Base-by-base conservation (phyloP, 2,113 vertebrate species). In the Galeopterus variegatus region DNA sequence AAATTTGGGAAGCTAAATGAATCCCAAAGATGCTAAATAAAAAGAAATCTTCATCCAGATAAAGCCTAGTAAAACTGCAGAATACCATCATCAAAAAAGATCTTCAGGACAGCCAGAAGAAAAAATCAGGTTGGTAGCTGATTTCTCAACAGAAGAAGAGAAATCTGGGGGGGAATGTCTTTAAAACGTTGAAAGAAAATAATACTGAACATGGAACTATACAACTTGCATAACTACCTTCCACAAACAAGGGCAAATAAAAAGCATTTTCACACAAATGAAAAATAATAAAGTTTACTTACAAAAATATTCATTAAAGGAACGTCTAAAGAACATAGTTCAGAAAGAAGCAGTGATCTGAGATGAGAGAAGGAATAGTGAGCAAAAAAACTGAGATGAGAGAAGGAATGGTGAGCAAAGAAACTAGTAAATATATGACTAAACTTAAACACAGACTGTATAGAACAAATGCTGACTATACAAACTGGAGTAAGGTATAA, bases 1-100 rank as follows among this genome's bases (percentile, higher is more conserved):
- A 87, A 67, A 92, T 94, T 93, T 48, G 85, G 48, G 67, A 95
- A 95, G 45, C 52, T 80, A 97, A 93, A 87, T 52, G 36, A 72
- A 81, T 75, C 9, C 8, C 60, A 85, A 60, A 31, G 24, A 60
- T 62, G 28, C 56, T 85, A 80, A 94, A 33, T 7, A 67, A 84
- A 84, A 88, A 84, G 36, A 95, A 76, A 80, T n/a, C 31, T 6
- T 92, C 26, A 64, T 58, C 23, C 41, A 87, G 28, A 67, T 36
- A 85, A 23, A 80, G 1, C 18, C 77, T 87, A 18, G 11, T 72
- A 72, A 96, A 88, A 92, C 12, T 82, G 10, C 9, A 83, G 50
- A 92, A 70, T 12, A 64, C 18, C 36, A 58, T 84, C 2, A 84
- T 36, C 67, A 91, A 56, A 93, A 93, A 52, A 65, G 41, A 48